Evolutionary conservation across 1,140 invertebrate genomes (phyloP).

Genomic region (Pseudomyrmex sp.): DNA sequence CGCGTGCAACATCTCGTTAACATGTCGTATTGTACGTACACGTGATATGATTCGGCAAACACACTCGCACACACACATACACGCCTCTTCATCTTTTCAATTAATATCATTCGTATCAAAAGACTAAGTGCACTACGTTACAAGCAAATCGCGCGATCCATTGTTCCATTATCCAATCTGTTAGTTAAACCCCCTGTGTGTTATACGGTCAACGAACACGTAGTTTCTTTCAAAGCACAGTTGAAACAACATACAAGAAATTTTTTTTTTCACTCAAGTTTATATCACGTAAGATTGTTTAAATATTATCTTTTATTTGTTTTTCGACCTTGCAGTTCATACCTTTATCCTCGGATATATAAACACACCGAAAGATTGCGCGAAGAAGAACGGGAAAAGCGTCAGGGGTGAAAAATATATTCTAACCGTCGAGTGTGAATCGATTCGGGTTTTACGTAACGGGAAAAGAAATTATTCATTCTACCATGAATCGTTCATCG

Average conservation of each 20-base stretch:
- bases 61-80: neutral
- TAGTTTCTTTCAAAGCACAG: neutral
- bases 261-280: too few species aligned
- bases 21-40: neutral
- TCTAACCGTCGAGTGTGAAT: too few species aligned
- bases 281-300: too few species aligned
- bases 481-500: too few species aligned
- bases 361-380: too few species aligned
- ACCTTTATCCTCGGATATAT: too few species aligned
- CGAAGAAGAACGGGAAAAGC: too few species aligned
- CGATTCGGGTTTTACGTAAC: too few species aligned
- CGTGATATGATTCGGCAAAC: neutral
- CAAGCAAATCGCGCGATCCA: constrained; percentile 22
- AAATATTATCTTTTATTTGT: too few species aligned
- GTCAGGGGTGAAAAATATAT: too few species aligned
- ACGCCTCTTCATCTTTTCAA: constrained; percentile 8
- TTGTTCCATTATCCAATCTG: constrained; percentile 28
- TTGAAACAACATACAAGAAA: neutral
- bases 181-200: neutral
- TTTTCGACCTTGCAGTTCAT: too few species aligned
- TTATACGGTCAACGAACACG: neutral
- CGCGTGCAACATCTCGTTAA: neutral
- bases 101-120: constrained; percentile 34
- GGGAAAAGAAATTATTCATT: too few species aligned
- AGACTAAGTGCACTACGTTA: constrained; percentile 27